Evolutionary conservation across 2,113 vertebrate species (phyloP).

Genomic region (Heteronetta atricapilla): DNA sequence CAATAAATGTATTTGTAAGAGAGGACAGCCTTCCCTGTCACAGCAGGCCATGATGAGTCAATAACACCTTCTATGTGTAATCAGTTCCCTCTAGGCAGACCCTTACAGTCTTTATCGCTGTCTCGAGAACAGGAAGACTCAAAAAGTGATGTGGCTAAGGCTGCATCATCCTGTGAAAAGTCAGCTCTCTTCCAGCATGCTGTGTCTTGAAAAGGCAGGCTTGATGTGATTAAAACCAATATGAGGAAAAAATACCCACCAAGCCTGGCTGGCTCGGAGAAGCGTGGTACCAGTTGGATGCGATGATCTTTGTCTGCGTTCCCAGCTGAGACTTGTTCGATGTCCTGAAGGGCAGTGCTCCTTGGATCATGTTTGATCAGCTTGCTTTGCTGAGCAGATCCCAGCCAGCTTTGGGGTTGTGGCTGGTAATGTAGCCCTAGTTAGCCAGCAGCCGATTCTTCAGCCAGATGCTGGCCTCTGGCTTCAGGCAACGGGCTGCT

Average conservation of each 20-base stretch:
- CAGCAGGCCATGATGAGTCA: background rate
- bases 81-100: background rate
- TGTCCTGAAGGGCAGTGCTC: background rate
- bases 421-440: background rate
- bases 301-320: background rate
- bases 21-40: background rate
- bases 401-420: background rate
- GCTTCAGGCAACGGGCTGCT: background rate
- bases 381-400: background rate
- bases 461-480: background rate
- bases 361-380: background rate
- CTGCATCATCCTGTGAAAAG: background rate
- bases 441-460: background rate
- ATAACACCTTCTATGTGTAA: background rate
- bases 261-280: background rate
- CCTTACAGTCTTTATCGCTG: background rate
- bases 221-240: background rate
- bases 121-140: background rate
- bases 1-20: background rate
- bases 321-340: background rate
- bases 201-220: background rate
- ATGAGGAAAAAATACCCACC: background rate
- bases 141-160: background rate
- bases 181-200: background rate
- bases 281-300: background rate